phyloP scores from a whole-genome alignment of 2,888 invertebrate genomes.

The Sipha maydis region DNA sequence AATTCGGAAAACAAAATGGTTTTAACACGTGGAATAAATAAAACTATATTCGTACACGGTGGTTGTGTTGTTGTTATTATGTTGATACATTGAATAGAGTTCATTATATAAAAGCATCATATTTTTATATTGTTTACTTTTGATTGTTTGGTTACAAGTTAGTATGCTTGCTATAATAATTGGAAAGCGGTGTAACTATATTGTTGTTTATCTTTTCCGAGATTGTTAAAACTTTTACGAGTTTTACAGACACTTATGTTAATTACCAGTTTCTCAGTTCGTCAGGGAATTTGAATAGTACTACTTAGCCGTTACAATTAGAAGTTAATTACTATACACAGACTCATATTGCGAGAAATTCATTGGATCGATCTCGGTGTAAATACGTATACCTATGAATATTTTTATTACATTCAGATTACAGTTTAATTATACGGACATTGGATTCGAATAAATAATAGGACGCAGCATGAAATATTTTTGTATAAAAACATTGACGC shows the following conservation, averaged over 20 bases:
- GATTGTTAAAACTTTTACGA: conserved; percentile 39
- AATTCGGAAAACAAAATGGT: conserved; percentile 17
- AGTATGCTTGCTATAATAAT: conserved; percentile 8
- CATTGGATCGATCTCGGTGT: no score
- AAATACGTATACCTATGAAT: no score
- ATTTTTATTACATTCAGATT: no score
- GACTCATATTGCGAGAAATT: no score
- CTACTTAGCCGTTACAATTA: background rate
- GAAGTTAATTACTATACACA: background rate
- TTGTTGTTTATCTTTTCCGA: conserved; percentile 21
- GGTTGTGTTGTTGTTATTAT: background rate
- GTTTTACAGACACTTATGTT: conserved; percentile 5
- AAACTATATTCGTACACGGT: background rate
- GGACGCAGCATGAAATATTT: no score
- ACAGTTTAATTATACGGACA: no score
- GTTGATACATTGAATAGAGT: conserved; percentile 1
- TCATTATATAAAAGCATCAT: conserved; percentile 9
- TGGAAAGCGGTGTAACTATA: background rate
- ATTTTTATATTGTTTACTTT: conserved; percentile 1
- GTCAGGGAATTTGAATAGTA: background rate
- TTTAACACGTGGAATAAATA: conserved; percentile 8
- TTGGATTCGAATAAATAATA: no score
- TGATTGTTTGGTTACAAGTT: conserved; percentile 18
- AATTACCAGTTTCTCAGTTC: background rate
- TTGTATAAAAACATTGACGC: no score